phyloP scores from a whole-genome alignment of 2,113 vertebrate genomes.

The Atrichornis clamosus region DNA sequence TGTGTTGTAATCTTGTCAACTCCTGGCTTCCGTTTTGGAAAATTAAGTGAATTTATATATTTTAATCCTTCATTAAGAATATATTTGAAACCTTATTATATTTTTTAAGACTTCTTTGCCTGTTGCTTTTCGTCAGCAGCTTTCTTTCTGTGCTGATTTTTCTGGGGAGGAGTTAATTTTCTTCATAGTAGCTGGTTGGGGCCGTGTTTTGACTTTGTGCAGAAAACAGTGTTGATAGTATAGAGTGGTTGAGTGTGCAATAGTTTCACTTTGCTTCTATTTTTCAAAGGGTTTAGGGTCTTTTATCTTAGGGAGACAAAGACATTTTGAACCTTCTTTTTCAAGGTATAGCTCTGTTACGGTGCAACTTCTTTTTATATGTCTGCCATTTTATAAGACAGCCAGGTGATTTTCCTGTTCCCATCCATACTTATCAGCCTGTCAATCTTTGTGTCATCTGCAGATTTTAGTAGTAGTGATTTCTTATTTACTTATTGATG shows the following conservation, averaged over 20 bases:
- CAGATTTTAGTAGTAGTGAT: neutral
- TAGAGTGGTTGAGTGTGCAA: neutral
- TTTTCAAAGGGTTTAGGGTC: neutral
- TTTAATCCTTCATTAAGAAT: neutral
- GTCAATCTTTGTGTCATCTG: neutral
- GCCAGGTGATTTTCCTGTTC: neutral
- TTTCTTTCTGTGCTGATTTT: neutral
- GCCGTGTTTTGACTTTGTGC: neutral
- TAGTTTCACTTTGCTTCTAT: neutral
- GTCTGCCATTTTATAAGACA: neutral
- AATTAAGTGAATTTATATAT: neutral
- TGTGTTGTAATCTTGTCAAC: neutral
- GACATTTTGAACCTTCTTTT: neutral
- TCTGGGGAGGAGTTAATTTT: neutral
- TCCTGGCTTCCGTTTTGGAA: neutral
- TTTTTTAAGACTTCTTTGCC: neutral
- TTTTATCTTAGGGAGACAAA: neutral
- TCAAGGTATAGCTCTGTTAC: neutral
- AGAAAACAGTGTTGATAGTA: neutral
- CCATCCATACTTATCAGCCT: neutral
- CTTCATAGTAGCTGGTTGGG: neutral
- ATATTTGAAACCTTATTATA: neutral
- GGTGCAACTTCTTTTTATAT: neutral
- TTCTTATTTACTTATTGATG: slow-evolving; percentile 24
- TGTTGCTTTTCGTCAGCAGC: neutral